Base-by-base conservation (phyloP, 2,888 invertebrate genomes). In the Lithophane leautieri region DNA sequence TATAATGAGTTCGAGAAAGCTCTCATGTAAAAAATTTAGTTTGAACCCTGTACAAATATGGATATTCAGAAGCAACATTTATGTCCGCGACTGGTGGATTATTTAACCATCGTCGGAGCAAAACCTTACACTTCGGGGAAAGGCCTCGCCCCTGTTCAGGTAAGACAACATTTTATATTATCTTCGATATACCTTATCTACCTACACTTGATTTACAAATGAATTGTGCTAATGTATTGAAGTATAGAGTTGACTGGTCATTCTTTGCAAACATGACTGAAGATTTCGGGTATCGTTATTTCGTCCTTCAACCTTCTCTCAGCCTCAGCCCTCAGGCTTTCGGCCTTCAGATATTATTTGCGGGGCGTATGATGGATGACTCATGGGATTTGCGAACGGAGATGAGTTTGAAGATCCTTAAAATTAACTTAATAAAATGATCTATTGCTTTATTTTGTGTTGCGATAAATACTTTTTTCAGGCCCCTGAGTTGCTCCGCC, bases 51-150 rank as follows among this genome's bases (percentile, higher is more conserved):
- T 92, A 91, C 89, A 90, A 94, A 76, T 87, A 97, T 97, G 97
- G 96, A 97, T 89, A 93, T 96, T 87, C 98, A 98, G 94, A 98
- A 98, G 93, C 98, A 98, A 93, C 98, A 98, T 91, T 94, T 98
- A 90, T 98, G 98, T 94, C 98, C 98, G 91, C 97, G 98, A 88
- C 97, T 98, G 92, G 98, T 98, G 96, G 99, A 99, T 97, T 99
- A 99, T 96, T 97, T 99, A 93, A 98, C 99, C 89, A 98, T 99
- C 92, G 99, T 99, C 89, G 99, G 99, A 90, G 98, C 98, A 50
- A 97, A 98, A 86, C 98, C 98, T 84, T 97, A 97, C 88, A 97
- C 97, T 75, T 96, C 97, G 75, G 96, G 97, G 71, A 97, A 97
- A 93, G 94, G 98, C 94, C 97, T 97, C 94, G 97, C 98, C 89